Evolutionary conservation across 2,797 vertebrate genomes (phyloP).

Genomic region (Poecilia picta): DNA sequence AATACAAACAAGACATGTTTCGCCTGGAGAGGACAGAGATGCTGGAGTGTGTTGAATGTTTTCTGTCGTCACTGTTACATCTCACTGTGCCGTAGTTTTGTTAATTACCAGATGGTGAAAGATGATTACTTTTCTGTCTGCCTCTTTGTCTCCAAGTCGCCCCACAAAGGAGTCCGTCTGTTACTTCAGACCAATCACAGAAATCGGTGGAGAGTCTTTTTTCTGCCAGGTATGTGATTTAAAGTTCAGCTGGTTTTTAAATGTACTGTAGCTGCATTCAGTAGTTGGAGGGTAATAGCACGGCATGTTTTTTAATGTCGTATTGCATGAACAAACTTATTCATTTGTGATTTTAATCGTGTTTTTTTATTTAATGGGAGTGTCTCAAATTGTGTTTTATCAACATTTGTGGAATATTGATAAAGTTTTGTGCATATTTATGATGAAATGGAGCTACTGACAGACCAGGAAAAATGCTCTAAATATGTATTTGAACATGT

Average conservation of each 20-base stretch:
- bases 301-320: no score
- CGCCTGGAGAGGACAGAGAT: conserved; percentile 6
- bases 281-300: no score
- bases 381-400: no score
- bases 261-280: neutral
- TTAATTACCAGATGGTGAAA: conserved; percentile 24
- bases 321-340: no score
- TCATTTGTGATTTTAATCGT: no score
- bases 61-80: conserved; percentile 20
- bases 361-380: no score
- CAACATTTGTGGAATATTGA: no score
- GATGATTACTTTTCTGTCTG: conserved; percentile 13
- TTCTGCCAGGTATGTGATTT: conserved; percentile 85
- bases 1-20: conserved; percentile 18
- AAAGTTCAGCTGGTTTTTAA: neutral
- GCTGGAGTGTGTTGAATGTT: conserved; percentile 16
- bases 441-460: no score
- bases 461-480: no score
- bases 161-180: conserved; percentile 78
- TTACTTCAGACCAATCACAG: conserved; percentile 85
- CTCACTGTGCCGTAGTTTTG: conserved; percentile 30
- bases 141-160: conserved; percentile 75
- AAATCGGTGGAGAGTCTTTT: conserved; percentile 89
- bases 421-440: no score
- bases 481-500: no score